These are phyloP conservation scores for Matsumurasca onukii DNA, from an alignment of 1,140 invertebrate genomes.

Conservation along the genomic window DNA sequence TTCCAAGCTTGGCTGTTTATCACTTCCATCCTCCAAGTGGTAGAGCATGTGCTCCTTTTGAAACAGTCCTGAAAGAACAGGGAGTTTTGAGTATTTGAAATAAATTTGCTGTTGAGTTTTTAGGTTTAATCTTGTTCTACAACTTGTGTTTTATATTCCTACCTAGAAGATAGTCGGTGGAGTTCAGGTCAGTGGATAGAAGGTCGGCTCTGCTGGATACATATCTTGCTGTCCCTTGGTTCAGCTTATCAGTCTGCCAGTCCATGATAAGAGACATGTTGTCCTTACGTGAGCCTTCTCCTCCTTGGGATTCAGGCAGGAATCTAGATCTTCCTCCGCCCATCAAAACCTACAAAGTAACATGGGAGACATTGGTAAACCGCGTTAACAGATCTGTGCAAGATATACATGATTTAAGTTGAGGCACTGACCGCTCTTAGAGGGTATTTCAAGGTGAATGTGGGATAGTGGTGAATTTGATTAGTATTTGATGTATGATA, in stretches of 20 bases:
- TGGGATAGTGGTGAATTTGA: too few species aligned
- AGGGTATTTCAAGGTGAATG: too few species aligned
- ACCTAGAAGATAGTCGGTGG: conserved; percentile 27
- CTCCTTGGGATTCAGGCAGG: conserved; percentile 48
- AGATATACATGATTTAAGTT: too few species aligned
- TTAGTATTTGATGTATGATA: too few species aligned
- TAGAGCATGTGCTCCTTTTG: conserved; percentile 39
- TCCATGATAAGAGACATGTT: conserved; percentile 49
- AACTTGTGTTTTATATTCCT: too few species aligned
- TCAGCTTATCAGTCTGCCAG: conserved; percentile 47
- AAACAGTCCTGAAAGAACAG: conserved; percentile 40
- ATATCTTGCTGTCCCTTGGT: conserved; percentile 36
- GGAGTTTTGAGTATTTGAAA: background rate
- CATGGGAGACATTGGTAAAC: too few species aligned
- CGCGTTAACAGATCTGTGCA: too few species aligned
- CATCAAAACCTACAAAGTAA: conserved; percentile 65
- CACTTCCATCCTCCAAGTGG: conserved; percentile 53
- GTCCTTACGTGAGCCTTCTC: background rate
- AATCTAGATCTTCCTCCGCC: conserved; percentile 66
- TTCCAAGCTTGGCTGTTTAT: conserved; percentile 59
- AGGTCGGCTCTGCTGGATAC: conserved; percentile 49
- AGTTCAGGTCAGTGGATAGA: conserved; percentile 42
- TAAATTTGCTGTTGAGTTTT: too few species aligned
- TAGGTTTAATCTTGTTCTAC: too few species aligned
- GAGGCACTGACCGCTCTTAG: too few species aligned